Percentiles rank a stretch among this genome's conserved stretches.
phyloP scores from a whole-genome alignment of 2,113 vertebrate genomes.

The Arizona elegans region DNA sequence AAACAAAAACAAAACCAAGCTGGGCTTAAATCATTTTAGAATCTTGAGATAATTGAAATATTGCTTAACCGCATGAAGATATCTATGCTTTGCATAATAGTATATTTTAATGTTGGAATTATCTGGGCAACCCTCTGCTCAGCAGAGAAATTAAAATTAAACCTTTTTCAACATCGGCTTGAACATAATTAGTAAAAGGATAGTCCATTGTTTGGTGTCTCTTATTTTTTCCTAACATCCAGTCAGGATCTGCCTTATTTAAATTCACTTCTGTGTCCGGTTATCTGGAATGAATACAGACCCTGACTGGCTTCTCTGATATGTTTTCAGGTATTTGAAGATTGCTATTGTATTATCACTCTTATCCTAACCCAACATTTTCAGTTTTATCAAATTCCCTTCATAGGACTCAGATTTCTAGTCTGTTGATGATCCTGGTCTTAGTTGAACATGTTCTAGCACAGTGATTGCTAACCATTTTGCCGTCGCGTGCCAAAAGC shows the following conservation, averaged over 20 bases:
- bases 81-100: too few relatives aligned
- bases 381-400: not conserved
- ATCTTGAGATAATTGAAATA: not conserved
- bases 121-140: not conserved
- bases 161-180: not conserved
- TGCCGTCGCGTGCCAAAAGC: too few relatives aligned
- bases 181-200: not conserved
- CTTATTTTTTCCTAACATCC: not conserved
- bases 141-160: not conserved
- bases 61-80: not conserved
- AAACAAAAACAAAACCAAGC: not conserved
- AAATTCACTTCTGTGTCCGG: not conserved
- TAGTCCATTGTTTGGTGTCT: not conserved
- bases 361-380: not conserved
- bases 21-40: not conserved
- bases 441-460: not conserved
- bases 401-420: not conserved
- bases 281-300: not conserved
- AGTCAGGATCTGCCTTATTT: not conserved
- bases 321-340: not conserved
- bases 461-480: too few relatives aligned
- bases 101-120: not conserved
- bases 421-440: not conserved
- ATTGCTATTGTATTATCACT: not conserved
- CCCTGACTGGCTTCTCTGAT: not conserved